Base-by-base conservation (phyloP, 2,888 invertebrate genomes). In the Coenonympha arcania region DNA sequence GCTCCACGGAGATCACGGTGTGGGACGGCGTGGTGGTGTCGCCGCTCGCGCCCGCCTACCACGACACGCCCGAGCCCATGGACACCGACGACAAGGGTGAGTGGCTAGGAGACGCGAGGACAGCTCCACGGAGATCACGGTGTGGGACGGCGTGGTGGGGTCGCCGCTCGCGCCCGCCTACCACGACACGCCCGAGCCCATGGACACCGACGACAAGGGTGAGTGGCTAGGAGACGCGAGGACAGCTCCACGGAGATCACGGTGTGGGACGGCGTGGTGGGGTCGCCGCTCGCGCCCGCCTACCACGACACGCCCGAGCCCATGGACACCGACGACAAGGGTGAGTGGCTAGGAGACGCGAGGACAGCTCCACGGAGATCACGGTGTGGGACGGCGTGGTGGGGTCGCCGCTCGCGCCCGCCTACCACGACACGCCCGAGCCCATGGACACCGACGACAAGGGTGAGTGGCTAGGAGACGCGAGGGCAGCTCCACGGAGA, bases 11-110 rank as follows among this genome's bases (percentile, higher is more conserved):
- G n/a, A n/a, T n/a, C n/a, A n/a, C n/a, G 0, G 95, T 98, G 13
- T 98, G 97, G 96, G 94, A 97, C 68, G 97, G 97, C 0, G 96
- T 98, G 1, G 96, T 98, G 0, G 96, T 99, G 0, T 95, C 96
- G 0, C 97, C 98, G 0, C 87, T 97, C n/a, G 96, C 96, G 55
- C 92, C 94, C 55, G 98, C 97, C 0, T 98, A 97, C 76, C 85
- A 87, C 24, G 94, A 94, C 63, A 90, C 92, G 45, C 92, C 92
- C 22, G 93, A 94, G 34, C 76, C 82, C 1, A 85, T 87, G 84
- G 87, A 87, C 57, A 84, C 85, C 0, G 85, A 86, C 16, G 84
- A 86, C 6, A 86, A 85, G 66, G 85, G 84, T 82, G 19, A 30
- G 16, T 8, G n/a, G n/a, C n/a, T n/a, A n/a, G n/a, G n/a, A n/a